Evolutionary conservation across 2,797 vertebrate species (phyloP).

Genomic region (Brachyalestes nurse): DNA sequence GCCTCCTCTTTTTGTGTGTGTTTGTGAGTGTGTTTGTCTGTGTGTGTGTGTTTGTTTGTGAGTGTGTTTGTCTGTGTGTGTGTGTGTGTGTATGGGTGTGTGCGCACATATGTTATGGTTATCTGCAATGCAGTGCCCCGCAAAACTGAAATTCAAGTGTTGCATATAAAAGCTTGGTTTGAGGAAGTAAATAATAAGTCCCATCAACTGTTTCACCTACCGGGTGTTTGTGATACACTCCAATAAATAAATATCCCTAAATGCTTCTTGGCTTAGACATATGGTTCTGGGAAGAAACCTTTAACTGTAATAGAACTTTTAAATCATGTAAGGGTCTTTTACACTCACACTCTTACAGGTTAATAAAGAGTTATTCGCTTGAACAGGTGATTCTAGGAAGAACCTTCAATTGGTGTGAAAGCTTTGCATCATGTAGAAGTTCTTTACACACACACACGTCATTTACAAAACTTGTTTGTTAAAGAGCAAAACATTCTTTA

Average conservation of each 20-base stretch:
- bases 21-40: conserved; percentile 9
- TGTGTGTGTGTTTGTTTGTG: conserved; percentile 13
- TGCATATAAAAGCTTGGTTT: conserved; percentile 41
- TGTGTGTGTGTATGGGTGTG: neutral
- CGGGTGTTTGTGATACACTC: conserved; percentile 5
- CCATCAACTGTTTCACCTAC: conserved; percentile 14
- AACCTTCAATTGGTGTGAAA: too few species aligned
- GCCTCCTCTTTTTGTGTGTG: conserved; percentile 26
- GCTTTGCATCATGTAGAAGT: too few species aligned
- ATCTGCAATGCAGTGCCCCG: conserved; percentile 31
- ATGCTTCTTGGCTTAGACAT: neutral
- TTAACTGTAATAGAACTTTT: neutral
- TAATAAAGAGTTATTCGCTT: too few species aligned
- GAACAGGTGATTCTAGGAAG: too few species aligned
- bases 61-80: too few species aligned
- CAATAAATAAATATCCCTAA: neutral
- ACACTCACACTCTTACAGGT: too few species aligned
- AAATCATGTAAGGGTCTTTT: neutral
- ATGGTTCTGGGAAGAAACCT: neutral
- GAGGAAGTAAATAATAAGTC: conserved; percentile 27
- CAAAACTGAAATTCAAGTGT: conserved; percentile 40
- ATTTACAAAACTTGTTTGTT: too few species aligned
- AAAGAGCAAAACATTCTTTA: too few species aligned
- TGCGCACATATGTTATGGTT: conserved; percentile 13
- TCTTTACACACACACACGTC: too few species aligned